A percentile compares a stretch with the other conserved stretches of the same genome.
Evolutionary conservation across 2,888 invertebrate species (phyloP).

Genomic region (Lithophane socia): DNA sequence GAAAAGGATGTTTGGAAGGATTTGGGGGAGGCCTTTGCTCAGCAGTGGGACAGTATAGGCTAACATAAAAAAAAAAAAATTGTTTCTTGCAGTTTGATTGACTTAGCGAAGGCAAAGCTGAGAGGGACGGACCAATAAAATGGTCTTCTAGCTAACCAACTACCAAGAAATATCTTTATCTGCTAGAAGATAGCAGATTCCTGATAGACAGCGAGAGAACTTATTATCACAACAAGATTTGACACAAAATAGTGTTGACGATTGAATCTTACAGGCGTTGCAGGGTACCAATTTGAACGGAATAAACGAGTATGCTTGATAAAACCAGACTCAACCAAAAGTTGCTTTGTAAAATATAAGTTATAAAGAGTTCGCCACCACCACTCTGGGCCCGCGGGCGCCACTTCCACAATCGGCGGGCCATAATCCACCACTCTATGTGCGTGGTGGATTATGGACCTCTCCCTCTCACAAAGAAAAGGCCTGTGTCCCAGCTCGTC

Average conservation of each 20-base stretch:
- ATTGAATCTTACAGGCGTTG: not conserved
- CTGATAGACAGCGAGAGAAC: not conserved
- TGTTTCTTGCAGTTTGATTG: no score
- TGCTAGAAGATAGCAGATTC: no score
- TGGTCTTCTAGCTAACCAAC: not conserved
- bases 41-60: no score
- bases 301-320: not conserved
- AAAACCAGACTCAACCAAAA: not conserved
- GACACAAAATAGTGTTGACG: not conserved
- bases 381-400: no score
- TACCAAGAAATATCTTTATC: not conserved
- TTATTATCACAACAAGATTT: not conserved
- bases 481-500: not conserved
- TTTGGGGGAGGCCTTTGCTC: no score
- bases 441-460: no score
- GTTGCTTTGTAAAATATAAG: not conserved
- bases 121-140: not conserved
- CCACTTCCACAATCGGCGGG: no score
- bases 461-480: no score
- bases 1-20: no score
- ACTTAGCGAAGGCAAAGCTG: not conserved
- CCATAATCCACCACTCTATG: no score
- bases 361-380: not conserved
- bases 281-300: not conserved
- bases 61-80: not conserved